Evolutionary conservation across 2,113 vertebrate species (phyloP).

Genomic region (Cinclus mexicanus): DNA sequence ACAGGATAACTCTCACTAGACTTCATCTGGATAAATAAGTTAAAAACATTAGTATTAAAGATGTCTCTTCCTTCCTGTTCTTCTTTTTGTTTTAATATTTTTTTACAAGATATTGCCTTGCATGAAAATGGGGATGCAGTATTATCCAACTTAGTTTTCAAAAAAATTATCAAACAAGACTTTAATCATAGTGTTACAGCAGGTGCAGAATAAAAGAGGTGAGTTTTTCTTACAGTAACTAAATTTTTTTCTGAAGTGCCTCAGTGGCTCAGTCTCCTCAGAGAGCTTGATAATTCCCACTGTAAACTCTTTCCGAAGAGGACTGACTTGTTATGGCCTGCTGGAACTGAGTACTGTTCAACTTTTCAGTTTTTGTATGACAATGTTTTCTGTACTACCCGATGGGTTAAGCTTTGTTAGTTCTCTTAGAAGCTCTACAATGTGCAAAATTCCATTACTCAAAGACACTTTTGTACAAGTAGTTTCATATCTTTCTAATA

Average conservation of each 20-base stretch:
- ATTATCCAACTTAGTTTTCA: neutral
- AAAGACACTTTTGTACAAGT: neutral
- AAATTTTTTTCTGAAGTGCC: neutral
- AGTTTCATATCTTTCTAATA: neutral
- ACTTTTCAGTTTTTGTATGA: neutral
- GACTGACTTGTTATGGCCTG: neutral
- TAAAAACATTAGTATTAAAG: neutral
- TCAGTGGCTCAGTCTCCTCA: neutral
- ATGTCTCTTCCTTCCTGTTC: rapidly evolving
- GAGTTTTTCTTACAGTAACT: neutral
- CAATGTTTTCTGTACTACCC: neutral
- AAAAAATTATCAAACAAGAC: neutral
- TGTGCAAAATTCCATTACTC: neutral
- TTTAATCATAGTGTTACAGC: neutral
- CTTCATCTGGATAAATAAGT: neutral
- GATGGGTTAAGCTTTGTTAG: neutral
- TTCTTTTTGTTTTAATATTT: neutral
- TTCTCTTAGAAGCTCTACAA: neutral
- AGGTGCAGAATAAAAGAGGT: neutral
- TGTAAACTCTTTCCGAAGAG: neutral
- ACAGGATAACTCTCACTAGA: neutral
- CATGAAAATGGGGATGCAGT: neutral
- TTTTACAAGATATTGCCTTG: neutral
- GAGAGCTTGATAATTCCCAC: neutral
- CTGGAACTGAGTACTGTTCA: neutral